Percentiles rank a stretch among this genome's conserved stretches.
These are phyloP conservation scores for Cyprinodon tularosa DNA, from an alignment of 2,113 vertebrate genomes.

Conservation along the genomic window DNA sequence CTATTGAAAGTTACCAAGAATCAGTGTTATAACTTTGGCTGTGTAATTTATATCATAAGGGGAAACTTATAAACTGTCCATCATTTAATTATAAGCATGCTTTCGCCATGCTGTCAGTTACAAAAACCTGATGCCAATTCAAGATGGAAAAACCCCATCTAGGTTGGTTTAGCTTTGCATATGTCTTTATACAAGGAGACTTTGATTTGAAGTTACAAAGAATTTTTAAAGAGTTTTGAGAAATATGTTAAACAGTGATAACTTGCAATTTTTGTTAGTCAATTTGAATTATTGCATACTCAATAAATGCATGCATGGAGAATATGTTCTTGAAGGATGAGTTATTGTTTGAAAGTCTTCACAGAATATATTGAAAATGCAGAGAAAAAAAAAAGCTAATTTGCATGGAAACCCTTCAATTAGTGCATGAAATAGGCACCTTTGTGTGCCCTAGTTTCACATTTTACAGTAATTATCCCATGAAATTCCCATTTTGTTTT, in stretches of 20 bases:
- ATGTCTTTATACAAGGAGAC: slow-evolving; percentile 2
- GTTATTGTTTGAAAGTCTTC: too few species aligned
- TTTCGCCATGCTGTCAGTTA: slow-evolving; percentile 30
- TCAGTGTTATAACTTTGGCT: neutral
- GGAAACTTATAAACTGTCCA: slow-evolving; percentile 27
- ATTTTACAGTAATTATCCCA: neutral
- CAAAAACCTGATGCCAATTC: neutral
- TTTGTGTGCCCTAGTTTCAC: neutral
- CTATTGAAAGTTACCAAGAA: slow-evolving; percentile 40
- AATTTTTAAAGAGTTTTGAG: neutral
- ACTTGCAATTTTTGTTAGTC: neutral
- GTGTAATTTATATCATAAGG: slow-evolving; percentile 39
- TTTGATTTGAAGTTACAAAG: neutral
- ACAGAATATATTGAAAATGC: too few species aligned
- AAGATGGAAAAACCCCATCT: slow-evolving; percentile 27
- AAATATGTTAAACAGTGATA: neutral
- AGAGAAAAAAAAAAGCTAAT: neutral
- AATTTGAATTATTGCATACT: neutral
- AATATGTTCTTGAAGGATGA: neutral
- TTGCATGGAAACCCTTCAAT: slow-evolving; percentile 2
- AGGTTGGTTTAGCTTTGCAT: neutral
- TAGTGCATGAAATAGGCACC: neutral
- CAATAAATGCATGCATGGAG: neutral
- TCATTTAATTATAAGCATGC: slow-evolving; percentile 6
- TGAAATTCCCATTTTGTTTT: neutral